Evolutionary conservation across 2,797 vertebrate species (phyloP).

Genomic region (Phataginus tetradactyla): DNA sequence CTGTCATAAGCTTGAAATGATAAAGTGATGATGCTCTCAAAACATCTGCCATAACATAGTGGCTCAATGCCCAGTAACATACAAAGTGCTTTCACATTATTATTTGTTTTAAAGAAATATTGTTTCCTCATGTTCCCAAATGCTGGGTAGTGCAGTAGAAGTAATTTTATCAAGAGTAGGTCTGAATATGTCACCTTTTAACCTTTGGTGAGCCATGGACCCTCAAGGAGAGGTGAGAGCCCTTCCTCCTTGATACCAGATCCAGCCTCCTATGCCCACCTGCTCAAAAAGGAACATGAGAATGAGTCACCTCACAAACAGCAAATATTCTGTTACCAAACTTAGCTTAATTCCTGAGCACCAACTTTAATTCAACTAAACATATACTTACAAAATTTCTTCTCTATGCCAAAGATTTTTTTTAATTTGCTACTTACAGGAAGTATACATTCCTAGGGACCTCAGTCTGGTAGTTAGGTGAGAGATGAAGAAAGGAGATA

Average conservation of each 20-base stretch:
- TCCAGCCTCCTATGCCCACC: background rate
- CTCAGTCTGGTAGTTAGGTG: background rate
- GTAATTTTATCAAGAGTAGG: background rate
- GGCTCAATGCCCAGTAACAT: background rate
- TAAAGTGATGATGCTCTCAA: background rate
- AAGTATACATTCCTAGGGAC: background rate
- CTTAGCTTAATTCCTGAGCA: conserved; percentile 2
- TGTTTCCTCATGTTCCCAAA: background rate
- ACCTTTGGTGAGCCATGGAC: conserved; percentile 4
- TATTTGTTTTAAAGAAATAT: background rate
- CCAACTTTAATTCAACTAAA: background rate
- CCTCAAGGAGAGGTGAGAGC: background rate
- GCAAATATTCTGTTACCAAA: conserved; percentile 14
- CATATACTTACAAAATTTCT: background rate
- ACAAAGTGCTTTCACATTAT: background rate
- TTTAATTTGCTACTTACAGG: background rate
- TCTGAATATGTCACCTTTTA: background rate
- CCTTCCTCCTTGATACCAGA: background rate
- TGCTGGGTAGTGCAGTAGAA: background rate
- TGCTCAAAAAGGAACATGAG: background rate
- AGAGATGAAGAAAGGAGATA: background rate
- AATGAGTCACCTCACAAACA: background rate
- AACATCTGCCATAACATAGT: background rate
- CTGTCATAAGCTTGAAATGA: background rate
- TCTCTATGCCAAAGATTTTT: background rate